phyloP scores from a whole-genome alignment of 2,797 vertebrate genomes.

The Pangasius larnaudii region DNA sequence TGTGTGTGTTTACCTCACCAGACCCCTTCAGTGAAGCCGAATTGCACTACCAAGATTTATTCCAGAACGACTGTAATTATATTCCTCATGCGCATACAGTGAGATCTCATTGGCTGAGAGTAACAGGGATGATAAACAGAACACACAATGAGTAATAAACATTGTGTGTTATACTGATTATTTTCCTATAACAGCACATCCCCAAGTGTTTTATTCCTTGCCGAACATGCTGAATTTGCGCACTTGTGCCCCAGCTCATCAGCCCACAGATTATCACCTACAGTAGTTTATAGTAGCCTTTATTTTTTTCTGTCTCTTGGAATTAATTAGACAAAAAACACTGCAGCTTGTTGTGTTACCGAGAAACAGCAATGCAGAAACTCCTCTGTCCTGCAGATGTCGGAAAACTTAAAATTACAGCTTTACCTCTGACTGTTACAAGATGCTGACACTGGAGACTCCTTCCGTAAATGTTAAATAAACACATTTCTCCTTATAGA shows the following conservation, averaged over 20 bases:
- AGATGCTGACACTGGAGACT: neutral
- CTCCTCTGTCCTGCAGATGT: neutral
- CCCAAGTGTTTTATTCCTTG: neutral
- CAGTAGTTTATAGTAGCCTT: neutral
- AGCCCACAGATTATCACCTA: neutral
- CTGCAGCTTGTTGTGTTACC: neutral
- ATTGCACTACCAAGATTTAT: conserved; percentile 18
- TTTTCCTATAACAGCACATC: neutral
- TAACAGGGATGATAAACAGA: neutral
- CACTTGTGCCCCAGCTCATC: neutral
- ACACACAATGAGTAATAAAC: neutral
- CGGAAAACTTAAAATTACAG: neutral
- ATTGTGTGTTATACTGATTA: neutral
- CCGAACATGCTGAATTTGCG: neutral
- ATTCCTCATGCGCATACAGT: neutral
- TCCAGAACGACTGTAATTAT: conserved; percentile 4
- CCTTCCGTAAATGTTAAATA: neutral
- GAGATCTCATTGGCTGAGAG: neutral
- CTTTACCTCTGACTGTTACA: neutral
- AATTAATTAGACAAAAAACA: neutral
- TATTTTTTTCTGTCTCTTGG: neutral
- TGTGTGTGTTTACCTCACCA: neutral
- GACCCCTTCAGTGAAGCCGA: neutral
- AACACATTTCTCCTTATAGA: neutral
- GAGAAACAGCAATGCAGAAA: neutral